Evolutionary conservation across 1,140 invertebrate genomes (phyloP), one percentile per base, ranked within the genome.

Genomic region (Trissolcus basalis): DNA sequence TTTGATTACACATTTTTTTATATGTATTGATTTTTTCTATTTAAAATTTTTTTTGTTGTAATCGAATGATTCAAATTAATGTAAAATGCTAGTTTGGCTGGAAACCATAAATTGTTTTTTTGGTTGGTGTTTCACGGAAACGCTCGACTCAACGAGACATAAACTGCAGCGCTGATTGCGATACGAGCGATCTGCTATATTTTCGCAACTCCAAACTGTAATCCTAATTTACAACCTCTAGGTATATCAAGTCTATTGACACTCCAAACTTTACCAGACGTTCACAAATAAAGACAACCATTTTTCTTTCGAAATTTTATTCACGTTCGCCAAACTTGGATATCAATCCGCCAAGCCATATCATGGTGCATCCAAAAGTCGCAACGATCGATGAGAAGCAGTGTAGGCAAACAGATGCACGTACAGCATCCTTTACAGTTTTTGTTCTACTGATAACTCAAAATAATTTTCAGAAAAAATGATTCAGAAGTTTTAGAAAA

Each of bases 151-250:
- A 35, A 59, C 54, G 48, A 51, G 55, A 73, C 61, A 58, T 67
- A 60, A 60, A 67, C 61, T 55, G 43, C 50, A 13, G 35, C 13
- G 48, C 48, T 65, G 70, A 63, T 65, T 65, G 61, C 69, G 69
- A 39, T 45, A 53, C 60, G 53, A 63, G 48, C 69, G 59, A 72
- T 72, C 58, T 59, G 53, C 60, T 63, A 59, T 60, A 72, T 72
- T 72, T 72, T 72, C 59, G 53, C 68, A 64, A 72, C 69, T 72
- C 59, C 45, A 15, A 58, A 63, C 53, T 65, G 72, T 75, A 68
- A 75, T 75, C 72, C 72, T 69, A 68, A 67, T 63, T 75, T 69
- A 74, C 63, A 61, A 69, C 64, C 45, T 15, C 41, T 51, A 44
- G 63, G 45, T 75, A 75, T 63, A 75, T 68, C 72, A 68, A 69